These are phyloP conservation scores for Protaetia brevitarsis DNA, from an alignment of 1,140 invertebrate genomes.

Conservation along the genomic window DNA sequence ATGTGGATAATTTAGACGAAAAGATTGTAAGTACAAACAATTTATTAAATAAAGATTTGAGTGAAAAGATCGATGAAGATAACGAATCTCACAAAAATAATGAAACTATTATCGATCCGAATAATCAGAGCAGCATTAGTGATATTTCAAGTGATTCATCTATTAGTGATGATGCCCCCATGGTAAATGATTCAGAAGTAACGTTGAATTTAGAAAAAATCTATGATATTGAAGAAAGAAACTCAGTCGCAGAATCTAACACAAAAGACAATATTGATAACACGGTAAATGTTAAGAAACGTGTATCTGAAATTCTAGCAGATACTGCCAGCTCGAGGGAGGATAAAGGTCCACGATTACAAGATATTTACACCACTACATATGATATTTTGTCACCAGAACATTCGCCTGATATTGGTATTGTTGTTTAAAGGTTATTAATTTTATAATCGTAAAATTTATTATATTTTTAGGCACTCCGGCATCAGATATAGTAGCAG, in stretches of 20 bases:
- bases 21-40: no score
- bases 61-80: no score
- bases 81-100: no score
- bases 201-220: slow-evolving; percentile 3
- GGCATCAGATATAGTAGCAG: not conserved
- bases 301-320: slow-evolving; percentile 43
- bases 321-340: slow-evolving; percentile 35
- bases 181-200: no score
- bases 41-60: no score
- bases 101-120: no score
- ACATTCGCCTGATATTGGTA: slow-evolving; percentile 39
- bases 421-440: not conserved
- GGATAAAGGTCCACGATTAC: slow-evolving; percentile 42
- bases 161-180: no score
- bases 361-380: slow-evolving; percentile 44
- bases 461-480: slow-evolving; percentile 28
- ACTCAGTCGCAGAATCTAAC: not conserved
- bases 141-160: no score
- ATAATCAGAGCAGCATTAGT: no score
- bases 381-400: slow-evolving; percentile 41
- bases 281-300: slow-evolving; percentile 39
- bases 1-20: not conserved
- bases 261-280: not conserved
- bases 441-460: not conserved
- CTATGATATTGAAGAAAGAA: not conserved